phyloP scores from a whole-genome alignment of 2,797 vertebrate species.

The Lutjanus campechanus region DNA sequence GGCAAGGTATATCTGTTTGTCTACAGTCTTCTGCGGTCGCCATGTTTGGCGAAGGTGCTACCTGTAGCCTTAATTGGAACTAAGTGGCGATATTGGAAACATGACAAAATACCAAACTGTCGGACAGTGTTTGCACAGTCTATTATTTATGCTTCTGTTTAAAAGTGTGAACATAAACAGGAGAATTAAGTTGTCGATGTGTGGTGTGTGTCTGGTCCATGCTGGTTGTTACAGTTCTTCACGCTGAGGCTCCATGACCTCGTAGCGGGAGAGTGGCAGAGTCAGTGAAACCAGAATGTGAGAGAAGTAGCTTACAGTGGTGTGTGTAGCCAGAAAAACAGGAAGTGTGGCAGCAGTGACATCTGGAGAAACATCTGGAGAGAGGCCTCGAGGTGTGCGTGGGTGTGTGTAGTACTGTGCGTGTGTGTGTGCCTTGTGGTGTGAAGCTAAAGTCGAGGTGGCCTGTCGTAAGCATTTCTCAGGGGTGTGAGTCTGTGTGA shows the following conservation, averaged over 20 bases:
- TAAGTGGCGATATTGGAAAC: background rate
- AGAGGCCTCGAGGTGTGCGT: background rate
- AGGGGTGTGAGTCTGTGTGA: background rate
- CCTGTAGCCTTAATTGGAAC: background rate
- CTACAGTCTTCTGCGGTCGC: background rate
- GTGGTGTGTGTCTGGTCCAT: background rate
- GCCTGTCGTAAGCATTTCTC: constrained; percentile 37
- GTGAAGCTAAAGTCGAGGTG: constrained; percentile 25
- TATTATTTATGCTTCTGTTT: constrained; percentile 2
- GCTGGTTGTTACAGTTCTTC: constrained; percentile 19
- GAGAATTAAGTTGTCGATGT: background rate
- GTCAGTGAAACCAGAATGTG: constrained; percentile 28
- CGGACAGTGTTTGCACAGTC: background rate
- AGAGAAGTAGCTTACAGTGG: constrained; percentile 38
- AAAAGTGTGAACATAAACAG: constrained; percentile 1
- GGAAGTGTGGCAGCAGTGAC: constrained; percentile 77
- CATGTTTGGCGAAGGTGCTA: constrained; percentile 19
- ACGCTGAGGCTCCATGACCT: constrained; percentile 16
- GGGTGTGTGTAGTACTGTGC: constrained; percentile 26
- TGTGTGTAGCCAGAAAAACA: constrained; percentile 62
- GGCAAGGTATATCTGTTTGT: background rate
- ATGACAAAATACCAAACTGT: constrained; percentile 1
- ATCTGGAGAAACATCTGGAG: constrained; percentile 83
- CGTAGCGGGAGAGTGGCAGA: constrained; percentile 20
- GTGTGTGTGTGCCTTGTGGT: constrained; percentile 31